These are phyloP conservation scores for Polietes domitor DNA, from an alignment of 2,888 invertebrate species.

Conservation along the genomic window DNA sequence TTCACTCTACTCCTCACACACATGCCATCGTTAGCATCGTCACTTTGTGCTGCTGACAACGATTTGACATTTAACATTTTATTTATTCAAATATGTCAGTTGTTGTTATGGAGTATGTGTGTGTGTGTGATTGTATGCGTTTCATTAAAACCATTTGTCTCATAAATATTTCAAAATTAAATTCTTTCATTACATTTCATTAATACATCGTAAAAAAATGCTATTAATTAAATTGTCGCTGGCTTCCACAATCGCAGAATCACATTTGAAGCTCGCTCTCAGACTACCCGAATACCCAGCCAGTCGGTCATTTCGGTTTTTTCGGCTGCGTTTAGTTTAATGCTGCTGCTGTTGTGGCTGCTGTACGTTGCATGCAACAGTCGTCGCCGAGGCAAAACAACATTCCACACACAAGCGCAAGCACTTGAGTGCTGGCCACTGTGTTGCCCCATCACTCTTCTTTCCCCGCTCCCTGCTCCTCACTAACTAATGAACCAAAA, in stretches of 20 bases:
- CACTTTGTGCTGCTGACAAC: constrained; percentile 4
- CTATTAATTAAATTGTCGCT: constrained; percentile 66
- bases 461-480: no score
- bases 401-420: not conserved
- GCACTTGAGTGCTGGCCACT: constrained; percentile 1
- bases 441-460: constrained; percentile 2
- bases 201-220: constrained; percentile 56
- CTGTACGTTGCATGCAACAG: constrained; percentile 35
- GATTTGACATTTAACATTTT: not conserved
- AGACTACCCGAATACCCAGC: no score
- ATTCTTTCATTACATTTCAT: constrained; percentile 65
- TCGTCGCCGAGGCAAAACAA: not conserved
- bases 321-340: not conserved
- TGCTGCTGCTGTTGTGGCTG: constrained; percentile 5
- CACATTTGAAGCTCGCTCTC: no score
- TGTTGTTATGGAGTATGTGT: constrained; percentile 9
- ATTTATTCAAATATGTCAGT: constrained; percentile 18
- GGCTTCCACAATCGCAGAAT: no score
- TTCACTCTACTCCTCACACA: constrained; percentile 7
- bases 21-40: constrained; percentile 21
- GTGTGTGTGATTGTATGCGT: not conserved
- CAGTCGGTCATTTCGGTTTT: not conserved
- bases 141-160: constrained; percentile 63
- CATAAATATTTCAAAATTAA: constrained; percentile 66
- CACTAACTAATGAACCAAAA: not conserved